Base-by-base conservation (phyloP, 2,797 vertebrate genomes). In the Intellagama lesueurii region DNA sequence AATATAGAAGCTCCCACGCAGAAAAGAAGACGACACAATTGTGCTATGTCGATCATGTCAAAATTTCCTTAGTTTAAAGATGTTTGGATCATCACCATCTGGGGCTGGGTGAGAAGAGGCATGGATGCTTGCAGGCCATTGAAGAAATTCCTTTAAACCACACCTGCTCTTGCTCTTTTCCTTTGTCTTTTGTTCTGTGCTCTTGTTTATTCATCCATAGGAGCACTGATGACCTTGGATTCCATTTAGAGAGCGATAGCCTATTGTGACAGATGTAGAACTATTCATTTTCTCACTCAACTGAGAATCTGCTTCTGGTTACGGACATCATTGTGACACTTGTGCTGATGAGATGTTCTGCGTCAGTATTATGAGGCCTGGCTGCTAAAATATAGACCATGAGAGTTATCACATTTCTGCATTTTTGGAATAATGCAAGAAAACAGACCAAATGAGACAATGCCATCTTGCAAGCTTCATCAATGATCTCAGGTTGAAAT, bases 341-440 rank as follows among this genome's bases (percentile, higher is more conserved):
- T 83, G 40, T 47, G 40, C 66, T 70, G 47, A 70, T 70, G 35
- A 70, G 66, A 83, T 49, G 44, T 83, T 69, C 66, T 47, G 47
- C 81, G 70, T 70, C 40, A 70, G 40, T 60, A 69, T 44, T 35
- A 83, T 47, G 81, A 83, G 47, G 4, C 66, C 16, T 49, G 30
- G 40, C 81, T 70, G 66, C 81, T 66, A 70, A 40, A 47, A 83
- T 24, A 83, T 6, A 30, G 68, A 60, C 35, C 26, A 68, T 17
- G 24, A 83, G 28, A 44, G 52, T 70, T 69, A 4, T 49, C 40
- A 83, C 82, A 83, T 69, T 83, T 83, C 81, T 83, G 81, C 40
- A 66, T 83, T 68, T 52, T 60, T 80, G n/a, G 47, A 80, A 82
- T 82, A 82, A 68, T 68, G 24, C 66, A 82, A 82, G 35, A 82